Percentiles rank a stretch among this genome's conserved stretches.
These are phyloP conservation scores for Nematolebias whitei DNA, from an alignment of 2,113 vertebrate species.

Conservation along the genomic window DNA sequence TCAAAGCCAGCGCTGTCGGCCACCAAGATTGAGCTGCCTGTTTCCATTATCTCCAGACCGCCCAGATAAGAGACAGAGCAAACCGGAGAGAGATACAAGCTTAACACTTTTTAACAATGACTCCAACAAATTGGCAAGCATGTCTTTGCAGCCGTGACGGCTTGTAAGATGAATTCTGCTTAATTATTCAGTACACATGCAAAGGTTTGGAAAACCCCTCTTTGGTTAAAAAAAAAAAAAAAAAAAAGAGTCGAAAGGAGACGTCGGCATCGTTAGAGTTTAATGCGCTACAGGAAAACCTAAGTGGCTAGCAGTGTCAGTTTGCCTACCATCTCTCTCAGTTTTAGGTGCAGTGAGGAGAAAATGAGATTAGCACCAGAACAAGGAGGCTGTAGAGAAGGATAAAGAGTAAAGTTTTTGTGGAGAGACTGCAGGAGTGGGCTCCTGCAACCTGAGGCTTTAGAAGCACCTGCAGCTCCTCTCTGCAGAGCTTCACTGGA, in stretches of 20 bases:
- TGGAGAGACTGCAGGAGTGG: no score
- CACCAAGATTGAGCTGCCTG: constrained; percentile 46
- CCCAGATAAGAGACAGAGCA: constrained; percentile 34
- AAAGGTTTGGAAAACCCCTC: constrained; percentile 30
- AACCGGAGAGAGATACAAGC: constrained; percentile 28
- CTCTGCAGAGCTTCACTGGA: no score
- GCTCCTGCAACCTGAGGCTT: no score
- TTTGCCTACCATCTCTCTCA: no score
- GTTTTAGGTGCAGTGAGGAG: no score
- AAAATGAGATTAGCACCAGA: no score
- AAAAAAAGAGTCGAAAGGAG: constrained; percentile 11
- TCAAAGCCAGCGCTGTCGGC: constrained; percentile 43
- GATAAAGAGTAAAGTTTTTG: no score
- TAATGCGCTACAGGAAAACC: constrained; percentile 39
- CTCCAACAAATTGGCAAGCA: constrained; percentile 28
- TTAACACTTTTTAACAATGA: constrained; percentile 35
- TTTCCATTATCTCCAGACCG: constrained; percentile 63
- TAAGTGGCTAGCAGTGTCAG: no score
- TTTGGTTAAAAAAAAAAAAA: constrained; percentile 14
- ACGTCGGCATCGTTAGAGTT: constrained; percentile 40
- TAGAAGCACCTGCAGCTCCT: no score
- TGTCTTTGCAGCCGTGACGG: constrained; percentile 31
- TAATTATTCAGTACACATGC: constrained; percentile 39
- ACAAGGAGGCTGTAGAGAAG: no score
- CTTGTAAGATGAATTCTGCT: constrained; percentile 36